Conservation (phyloP, 2,888 invertebrate genomes). For the Idaea biselata region DNA sequence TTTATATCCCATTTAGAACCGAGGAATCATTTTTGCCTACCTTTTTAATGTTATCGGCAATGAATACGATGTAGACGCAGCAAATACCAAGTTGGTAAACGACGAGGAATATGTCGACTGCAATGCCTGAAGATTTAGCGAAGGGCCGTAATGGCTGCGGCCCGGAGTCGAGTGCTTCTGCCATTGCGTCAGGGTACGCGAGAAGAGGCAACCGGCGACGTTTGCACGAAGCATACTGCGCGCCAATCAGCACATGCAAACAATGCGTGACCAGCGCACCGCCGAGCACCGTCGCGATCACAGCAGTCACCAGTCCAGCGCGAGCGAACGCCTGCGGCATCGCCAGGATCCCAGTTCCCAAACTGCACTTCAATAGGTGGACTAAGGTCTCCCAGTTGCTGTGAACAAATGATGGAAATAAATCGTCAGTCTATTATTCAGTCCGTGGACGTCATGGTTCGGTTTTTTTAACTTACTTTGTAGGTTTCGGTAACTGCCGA, state of each 20-base stretch:
- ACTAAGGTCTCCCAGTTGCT: conserved; percentile 91
- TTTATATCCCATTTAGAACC: not conserved
- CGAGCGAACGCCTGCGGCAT: conserved; percentile 96
- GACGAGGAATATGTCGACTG: conserved; percentile 86
- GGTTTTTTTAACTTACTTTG: conserved; percentile 80
- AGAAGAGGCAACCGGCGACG: conserved; percentile 85
- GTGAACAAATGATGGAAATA: conserved; percentile 19
- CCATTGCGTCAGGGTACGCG: conserved; percentile 92
- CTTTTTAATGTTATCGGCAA: conserved; percentile 89
- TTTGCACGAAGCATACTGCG: conserved; percentile 81
- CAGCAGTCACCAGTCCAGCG: conserved; percentile 89
- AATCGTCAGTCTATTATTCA: not conserved
- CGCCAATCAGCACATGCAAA: conserved; percentile 87
- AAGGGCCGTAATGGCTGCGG: conserved; percentile 83
- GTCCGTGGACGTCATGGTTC: not conserved
- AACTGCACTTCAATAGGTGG: conserved; percentile 93
- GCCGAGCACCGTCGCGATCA: conserved; percentile 87
- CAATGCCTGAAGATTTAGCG: conserved; percentile 80
- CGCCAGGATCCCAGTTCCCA: conserved; percentile 96
- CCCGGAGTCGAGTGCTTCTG: conserved; percentile 87
- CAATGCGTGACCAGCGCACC: conserved; percentile 92
- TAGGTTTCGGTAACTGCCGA: conserved; percentile 83
- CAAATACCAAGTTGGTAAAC: conserved; percentile 96
- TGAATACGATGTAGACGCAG: conserved; percentile 97
- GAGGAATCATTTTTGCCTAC: conserved; percentile 51